These are phyloP conservation scores for Phenganax marumi DNA, from an alignment of 92 coral and sea anemone genomes.

Conservation along the genomic window DNA sequence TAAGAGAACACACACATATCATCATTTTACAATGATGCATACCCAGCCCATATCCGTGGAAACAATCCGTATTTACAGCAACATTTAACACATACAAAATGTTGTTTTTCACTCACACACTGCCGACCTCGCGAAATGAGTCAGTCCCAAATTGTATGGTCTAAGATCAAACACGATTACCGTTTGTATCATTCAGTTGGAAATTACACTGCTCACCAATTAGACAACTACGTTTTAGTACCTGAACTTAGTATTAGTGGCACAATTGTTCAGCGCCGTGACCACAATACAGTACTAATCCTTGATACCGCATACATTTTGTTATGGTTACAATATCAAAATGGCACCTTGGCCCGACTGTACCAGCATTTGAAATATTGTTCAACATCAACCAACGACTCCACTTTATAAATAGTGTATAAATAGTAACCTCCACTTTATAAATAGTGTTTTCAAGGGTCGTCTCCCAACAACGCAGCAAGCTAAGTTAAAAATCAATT, in stretches of 20 bases:
- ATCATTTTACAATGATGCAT: neutral
- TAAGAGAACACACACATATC: neutral
- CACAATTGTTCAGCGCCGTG: neutral
- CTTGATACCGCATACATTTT: neutral
- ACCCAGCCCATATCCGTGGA: conserved; percentile 7
- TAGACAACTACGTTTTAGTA: neutral
- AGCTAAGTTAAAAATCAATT: neutral
- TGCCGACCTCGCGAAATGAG: conserved; percentile 25
- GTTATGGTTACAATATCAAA: neutral
- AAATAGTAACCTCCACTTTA: neutral
- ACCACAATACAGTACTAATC: neutral
- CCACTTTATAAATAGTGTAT: too few species aligned
- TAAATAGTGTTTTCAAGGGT: neutral
- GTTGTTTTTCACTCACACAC: neutral
- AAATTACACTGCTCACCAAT: neutral
- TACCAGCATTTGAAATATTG: neutral
- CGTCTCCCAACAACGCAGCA: neutral
- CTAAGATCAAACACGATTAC: neutral
- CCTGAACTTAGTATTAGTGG: neutral
- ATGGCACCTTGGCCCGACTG: neutral
- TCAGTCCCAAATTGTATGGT: neutral
- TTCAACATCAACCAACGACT: too few species aligned
- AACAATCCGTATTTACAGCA: conserved; percentile 2
- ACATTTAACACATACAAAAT: conserved; percentile 19
- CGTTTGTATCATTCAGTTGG: conserved; percentile 2